These are phyloP conservation scores for Hydrotaea diabolus DNA, from an alignment of 2,888 invertebrate species.

Conservation along the genomic window DNA sequence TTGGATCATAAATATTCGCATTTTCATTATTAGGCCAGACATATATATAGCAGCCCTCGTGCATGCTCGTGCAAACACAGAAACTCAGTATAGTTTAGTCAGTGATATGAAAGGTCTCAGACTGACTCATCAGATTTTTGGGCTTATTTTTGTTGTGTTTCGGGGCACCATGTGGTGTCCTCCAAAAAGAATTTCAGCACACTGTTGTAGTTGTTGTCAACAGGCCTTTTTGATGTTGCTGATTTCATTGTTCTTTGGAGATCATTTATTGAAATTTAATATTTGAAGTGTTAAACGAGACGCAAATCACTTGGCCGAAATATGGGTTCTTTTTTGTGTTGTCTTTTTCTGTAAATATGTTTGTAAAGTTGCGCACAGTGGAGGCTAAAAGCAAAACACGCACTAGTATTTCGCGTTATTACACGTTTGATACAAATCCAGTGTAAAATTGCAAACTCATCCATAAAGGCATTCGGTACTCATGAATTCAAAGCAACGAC, in stretches of 20 bases:
- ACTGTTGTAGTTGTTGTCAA: slow-evolving; percentile 22
- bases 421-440: too few relatives aligned
- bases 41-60: too few relatives aligned
- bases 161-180: slow-evolving; percentile 36
- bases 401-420: too few relatives aligned
- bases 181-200: slow-evolving; percentile 15
- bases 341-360: not conserved
- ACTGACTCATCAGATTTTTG: slow-evolving; percentile 12
- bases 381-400: too few relatives aligned
- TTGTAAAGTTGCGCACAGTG: too few relatives aligned
- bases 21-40: too few relatives aligned
- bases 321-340: not conserved
- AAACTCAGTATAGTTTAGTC: not conserved
- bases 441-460: too few relatives aligned
- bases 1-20: too few relatives aligned
- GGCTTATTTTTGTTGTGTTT: not conserved
- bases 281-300: not conserved
- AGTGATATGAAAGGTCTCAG: slow-evolving; percentile 3
- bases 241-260: not conserved
- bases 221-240: not conserved
- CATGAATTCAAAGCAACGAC: too few relatives aligned
- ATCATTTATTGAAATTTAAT: slow-evolving; percentile 29
- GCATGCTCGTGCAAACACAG: not conserved
- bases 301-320: not conserved
- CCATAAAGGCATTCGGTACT: too few relatives aligned